These are phyloP conservation scores for Vulpes ferrilata DNA, from an alignment of 2,113 vertebrate genomes.

Conservation along the genomic window DNA sequence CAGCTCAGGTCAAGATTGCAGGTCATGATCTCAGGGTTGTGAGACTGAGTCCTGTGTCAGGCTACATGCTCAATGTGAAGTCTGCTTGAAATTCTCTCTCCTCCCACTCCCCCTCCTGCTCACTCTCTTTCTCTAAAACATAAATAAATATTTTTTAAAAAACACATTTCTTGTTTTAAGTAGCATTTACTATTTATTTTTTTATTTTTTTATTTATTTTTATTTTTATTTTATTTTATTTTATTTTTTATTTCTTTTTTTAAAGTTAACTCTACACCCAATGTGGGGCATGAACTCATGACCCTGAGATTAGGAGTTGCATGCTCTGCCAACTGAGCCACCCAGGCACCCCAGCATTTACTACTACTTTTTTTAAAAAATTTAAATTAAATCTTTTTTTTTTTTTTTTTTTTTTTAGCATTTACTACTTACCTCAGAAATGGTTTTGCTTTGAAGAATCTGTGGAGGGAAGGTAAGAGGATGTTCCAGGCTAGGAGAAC, in stretches of 20 bases:
- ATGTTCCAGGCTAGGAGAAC: slow-evolving; percentile 5
- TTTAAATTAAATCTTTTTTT: too few relatives aligned
- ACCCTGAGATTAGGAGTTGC: background rate
- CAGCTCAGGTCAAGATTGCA: background rate
- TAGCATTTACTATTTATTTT: slow-evolving; percentile 26
- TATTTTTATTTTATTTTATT: too few relatives aligned
- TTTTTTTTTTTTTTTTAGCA: too few relatives aligned
- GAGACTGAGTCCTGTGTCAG: background rate
- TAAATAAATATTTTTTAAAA: background rate
- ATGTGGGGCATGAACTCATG: background rate
- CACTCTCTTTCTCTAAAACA: background rate
- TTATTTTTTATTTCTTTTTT: background rate
- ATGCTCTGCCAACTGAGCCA: background rate
- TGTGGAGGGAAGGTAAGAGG: background rate
- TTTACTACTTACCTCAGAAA: background rate
- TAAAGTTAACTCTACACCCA: background rate
- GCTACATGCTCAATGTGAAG: background rate
- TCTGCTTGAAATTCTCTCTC: background rate
- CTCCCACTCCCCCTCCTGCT: background rate
- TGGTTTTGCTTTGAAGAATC: slow-evolving; percentile 50
- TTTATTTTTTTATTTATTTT: too few relatives aligned
- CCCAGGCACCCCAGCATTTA: background rate
- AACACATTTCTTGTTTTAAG: slow-evolving; percentile 53
- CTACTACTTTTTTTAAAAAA: background rate
- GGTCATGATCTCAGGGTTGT: background rate